Conservation (phyloP, 1,140 invertebrate species). For the Micrasema minimum region DNA sequence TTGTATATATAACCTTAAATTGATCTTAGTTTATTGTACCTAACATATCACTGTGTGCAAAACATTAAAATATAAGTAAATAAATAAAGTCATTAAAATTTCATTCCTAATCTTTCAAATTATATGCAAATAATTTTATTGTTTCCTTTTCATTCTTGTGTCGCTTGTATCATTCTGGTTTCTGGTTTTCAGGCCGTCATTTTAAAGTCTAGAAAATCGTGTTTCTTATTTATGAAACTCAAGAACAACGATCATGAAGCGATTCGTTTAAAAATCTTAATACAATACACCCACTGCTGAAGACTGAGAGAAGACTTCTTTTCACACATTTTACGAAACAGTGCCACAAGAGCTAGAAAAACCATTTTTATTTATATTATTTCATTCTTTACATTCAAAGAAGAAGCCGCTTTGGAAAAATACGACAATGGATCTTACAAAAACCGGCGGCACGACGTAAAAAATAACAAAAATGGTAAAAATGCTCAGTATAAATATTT, state of each 20-base stretch:
- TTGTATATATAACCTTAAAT: no score
- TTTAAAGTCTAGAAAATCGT: background rate
- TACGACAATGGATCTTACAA: constrained; percentile 13
- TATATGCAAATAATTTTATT: no score
- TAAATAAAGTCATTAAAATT: no score
- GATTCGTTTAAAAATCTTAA: background rate
- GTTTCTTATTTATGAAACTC: no score
- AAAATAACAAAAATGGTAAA: background rate
- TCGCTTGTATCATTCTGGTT: no score
- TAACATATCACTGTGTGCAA: no score
- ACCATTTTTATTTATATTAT: constrained; percentile 32
- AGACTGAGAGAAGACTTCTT: constrained; percentile 1
- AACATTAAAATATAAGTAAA: no score
- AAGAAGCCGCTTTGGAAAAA: constrained; percentile 30
- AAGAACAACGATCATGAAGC: background rate
- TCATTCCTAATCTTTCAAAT: no score
- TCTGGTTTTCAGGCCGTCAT: no score
- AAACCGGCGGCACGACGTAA: constrained; percentile 4
- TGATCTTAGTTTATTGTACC: no score
- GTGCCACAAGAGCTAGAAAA: constrained; percentile 3
- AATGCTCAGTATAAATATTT: background rate
- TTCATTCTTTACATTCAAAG: constrained; percentile 31
- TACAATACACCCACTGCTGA: constrained; percentile 22
- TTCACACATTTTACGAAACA: constrained; percentile 27
- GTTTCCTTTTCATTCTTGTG: no score